Conservation (phyloP, 2,888 invertebrate species). For the Sericinus montela region DNA sequence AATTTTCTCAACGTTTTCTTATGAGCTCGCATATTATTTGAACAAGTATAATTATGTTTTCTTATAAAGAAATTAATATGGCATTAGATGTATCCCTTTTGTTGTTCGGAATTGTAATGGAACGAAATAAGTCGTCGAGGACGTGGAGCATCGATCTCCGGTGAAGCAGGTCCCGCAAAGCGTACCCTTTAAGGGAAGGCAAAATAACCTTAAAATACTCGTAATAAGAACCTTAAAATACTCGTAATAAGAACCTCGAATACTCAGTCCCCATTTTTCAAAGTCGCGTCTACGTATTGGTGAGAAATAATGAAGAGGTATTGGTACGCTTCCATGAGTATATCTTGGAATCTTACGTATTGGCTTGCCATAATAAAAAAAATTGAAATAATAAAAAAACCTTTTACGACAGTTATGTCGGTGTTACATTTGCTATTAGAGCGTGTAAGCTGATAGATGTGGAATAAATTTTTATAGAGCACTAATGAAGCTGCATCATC, state of each 20-base stretch:
- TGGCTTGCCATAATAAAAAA: no score
- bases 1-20: not conserved
- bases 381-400: no score
- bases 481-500: no score
- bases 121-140: slow-evolving; percentile 37
- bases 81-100: slow-evolving; percentile 23
- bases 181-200: slow-evolving; percentile 52
- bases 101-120: slow-evolving; percentile 35
- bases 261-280: slow-evolving; percentile 42
- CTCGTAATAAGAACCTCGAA: slow-evolving; percentile 48
- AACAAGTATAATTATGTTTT: slow-evolving; percentile 24
- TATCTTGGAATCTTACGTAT: slow-evolving; percentile 3
- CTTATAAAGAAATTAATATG: slow-evolving; percentile 14
- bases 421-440: no score
- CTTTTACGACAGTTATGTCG: no score
- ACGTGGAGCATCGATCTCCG: slow-evolving; percentile 49
- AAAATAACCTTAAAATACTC: slow-evolving; percentile 47
- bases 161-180: slow-evolving; percentile 51
- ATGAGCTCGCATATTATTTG: not conserved
- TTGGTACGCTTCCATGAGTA: slow-evolving; percentile 19
- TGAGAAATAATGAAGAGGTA: slow-evolving; percentile 38
- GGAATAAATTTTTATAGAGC: no score
- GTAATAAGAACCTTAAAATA: slow-evolving; percentile 51
- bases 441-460: no score
- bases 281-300: slow-evolving; percentile 33